phyloP scores from a whole-genome alignment of 2,797 vertebrate species.

The Hippoglossus hippoglossus region DNA sequence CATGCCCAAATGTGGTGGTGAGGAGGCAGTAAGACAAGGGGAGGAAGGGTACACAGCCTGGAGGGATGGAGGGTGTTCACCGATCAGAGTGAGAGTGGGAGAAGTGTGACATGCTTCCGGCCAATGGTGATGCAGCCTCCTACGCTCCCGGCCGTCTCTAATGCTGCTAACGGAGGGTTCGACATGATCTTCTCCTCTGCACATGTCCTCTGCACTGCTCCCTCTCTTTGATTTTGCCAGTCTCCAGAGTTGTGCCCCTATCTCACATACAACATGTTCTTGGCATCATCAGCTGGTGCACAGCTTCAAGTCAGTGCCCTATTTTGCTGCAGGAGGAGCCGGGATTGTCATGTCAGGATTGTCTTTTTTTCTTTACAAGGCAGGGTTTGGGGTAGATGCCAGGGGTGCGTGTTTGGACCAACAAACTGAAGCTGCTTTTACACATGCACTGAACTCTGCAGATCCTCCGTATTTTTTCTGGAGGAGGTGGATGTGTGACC shows the following conservation, averaged over 20 bases:
- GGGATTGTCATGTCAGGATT: not conserved
- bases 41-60: not conserved
- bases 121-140: conserved; percentile 47
- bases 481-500: too few species aligned
- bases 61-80: conserved; percentile 31
- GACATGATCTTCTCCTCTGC: conserved; percentile 46
- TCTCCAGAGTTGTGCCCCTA: conserved; percentile 2
- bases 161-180: conserved; percentile 49
- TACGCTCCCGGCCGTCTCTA: conserved; percentile 37
- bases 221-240: conserved; percentile 28
- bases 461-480: too few species aligned
- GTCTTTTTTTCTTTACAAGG: too few species aligned
- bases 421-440: too few species aligned
- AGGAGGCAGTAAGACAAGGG: conserved; percentile 9
- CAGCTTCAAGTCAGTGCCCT: not conserved
- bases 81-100: conserved; percentile 56
- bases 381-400: too few species aligned
- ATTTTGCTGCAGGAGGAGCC: not conserved
- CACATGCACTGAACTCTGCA: too few species aligned
- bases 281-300: conserved; percentile 2
- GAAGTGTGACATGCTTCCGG: conserved; percentile 58
- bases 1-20: not conserved
- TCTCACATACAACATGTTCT: conserved; percentile 16
- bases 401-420: too few species aligned
- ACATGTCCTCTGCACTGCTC: conserved; percentile 38